Evolutionary conservation across 2,888 invertebrate species (phyloP), one percentile per base, ranked within the genome.

Genomic region (Pollenia amentaria): DNA sequence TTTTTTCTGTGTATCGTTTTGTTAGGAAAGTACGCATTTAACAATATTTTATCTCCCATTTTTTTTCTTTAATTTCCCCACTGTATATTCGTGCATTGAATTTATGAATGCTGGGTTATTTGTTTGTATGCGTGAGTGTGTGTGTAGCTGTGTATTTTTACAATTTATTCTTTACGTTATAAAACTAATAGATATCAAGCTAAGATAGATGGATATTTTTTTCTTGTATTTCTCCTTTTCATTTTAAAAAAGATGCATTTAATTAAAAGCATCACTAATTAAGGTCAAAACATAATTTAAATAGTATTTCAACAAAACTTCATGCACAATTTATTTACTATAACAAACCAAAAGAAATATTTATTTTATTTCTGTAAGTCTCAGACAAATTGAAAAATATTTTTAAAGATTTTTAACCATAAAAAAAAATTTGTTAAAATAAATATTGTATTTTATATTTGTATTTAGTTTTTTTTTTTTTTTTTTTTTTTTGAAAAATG

Each of bases 211-310:
- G 77, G 1, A 6, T 29, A 29, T 2, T 3, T 2, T 75, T 21
- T 76, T 70, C 72, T 21, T 53, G 48, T 73, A 55, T 55, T n/a
- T 42, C n/a, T 67, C 57, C 64, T 44, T 0, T 64, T 51, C 42
- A 40, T 14, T 73, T 55, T 10, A 69, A 69, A 72, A 40, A 76
- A 77, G 62, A 81, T 87, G 87, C 83, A 87, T 88, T 88, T 87
- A 88, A 88, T 88, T 88, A 88, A 88, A 88, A 80, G 84, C 85
- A 87, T 87, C 62, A 87, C 88, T 89, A 89, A 89, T 89, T 89
- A 88, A 88, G 89, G 89, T 89, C 89, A 89, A 88, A 79, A 85
- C 82, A 88, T 88, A 88, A 85, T 87, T 88, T 87, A 85, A 87
- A 82, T 48, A 51, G 44, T 65, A 79, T 79, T 79, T 76, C 70